phyloP scores from a whole-genome alignment of 1,140 invertebrate species.

The Scaptodrosophila lebanonensis region DNA sequence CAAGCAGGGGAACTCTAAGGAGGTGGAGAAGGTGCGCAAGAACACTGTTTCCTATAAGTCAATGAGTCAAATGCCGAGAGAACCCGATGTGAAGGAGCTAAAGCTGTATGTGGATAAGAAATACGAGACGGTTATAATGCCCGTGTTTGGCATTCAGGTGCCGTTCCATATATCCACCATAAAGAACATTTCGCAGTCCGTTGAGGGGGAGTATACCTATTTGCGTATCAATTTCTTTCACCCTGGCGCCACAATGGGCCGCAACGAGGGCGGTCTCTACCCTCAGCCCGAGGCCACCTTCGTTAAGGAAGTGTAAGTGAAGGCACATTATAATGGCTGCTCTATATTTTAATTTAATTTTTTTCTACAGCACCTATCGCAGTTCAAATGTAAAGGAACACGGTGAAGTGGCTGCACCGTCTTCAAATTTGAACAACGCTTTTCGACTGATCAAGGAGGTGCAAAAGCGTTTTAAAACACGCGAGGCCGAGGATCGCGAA shows the following conservation, averaged over 20 bases:
- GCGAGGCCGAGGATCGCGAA: slow-evolving; percentile 98
- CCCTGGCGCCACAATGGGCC: slow-evolving; percentile 96
- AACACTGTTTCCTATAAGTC: slow-evolving; percentile 97
- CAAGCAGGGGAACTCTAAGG: slow-evolving; percentile 89
- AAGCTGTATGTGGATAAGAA: slow-evolving; percentile 98
- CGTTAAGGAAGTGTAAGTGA: slow-evolving; percentile 96
- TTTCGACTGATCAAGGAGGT: slow-evolving; percentile 99
- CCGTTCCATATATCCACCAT: slow-evolving; percentile 99
- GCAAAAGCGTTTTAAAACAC: slow-evolving; percentile 98
- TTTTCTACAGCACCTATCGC: slow-evolving; percentile 91
- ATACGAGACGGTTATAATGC: slow-evolving; percentile 98
- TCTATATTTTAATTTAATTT: slow-evolving; percentile 6
- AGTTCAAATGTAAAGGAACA: slow-evolving; percentile 99
- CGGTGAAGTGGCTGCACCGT: slow-evolving; percentile 96
- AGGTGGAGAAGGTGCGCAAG: slow-evolving; percentile 94
- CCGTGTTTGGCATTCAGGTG: slow-evolving; percentile 95
- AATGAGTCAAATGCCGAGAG: slow-evolving; percentile 93
- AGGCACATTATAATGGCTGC: background rate
- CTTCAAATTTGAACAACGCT: slow-evolving; percentile 96
- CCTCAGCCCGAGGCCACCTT: slow-evolving; percentile 97
- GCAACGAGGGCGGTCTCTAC: slow-evolving; percentile 92
- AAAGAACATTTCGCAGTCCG: slow-evolving; percentile 98
- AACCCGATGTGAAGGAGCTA: slow-evolving; percentile 94
- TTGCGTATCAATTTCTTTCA: slow-evolving; percentile 99
- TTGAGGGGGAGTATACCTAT: slow-evolving; percentile 99